A percentile compares a stretch with the other conserved stretches of the same genome.
phyloP scores from a whole-genome alignment of 1,140 invertebrate genomes.

The Pogonomyrmex californicus region DNA sequence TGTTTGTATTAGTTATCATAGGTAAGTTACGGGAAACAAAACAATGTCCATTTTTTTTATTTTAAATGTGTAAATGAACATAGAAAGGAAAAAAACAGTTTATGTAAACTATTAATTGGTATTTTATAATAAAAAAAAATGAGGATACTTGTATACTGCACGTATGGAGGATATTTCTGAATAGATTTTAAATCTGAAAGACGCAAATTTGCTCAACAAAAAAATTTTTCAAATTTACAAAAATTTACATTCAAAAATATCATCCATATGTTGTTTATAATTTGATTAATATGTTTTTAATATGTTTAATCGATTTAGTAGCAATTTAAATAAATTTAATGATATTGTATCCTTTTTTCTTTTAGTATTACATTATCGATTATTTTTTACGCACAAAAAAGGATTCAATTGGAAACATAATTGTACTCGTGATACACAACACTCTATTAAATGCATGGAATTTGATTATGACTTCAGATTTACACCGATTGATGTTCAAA shows the following conservation, averaged over 20 bases:
- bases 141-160: constrained; percentile 30
- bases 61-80: not conserved
- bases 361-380: constrained; percentile 1
- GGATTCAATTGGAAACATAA: not conserved
- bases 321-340: not conserved
- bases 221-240: not conserved
- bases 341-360: not conserved
- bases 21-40: no score
- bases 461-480: not conserved
- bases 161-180: constrained; percentile 3
- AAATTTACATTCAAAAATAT: constrained; percentile 10
- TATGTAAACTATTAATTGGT: constrained; percentile 25
- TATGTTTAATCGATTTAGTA: not conserved
- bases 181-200: not conserved
- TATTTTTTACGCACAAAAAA: constrained; percentile 2
- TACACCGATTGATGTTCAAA: constrained; percentile 43
- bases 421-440: not conserved
- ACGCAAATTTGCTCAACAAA: not conserved
- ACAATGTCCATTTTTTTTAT: not conserved
- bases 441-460: not conserved
- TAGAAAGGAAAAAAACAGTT: not conserved
- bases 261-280: constrained; percentile 22
- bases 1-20: not conserved
- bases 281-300: constrained; percentile 3
- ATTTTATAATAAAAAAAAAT: not conserved